Evolutionary conservation across 2,113 vertebrate genomes (phyloP).

Genomic region (Tichodroma muraria): DNA sequence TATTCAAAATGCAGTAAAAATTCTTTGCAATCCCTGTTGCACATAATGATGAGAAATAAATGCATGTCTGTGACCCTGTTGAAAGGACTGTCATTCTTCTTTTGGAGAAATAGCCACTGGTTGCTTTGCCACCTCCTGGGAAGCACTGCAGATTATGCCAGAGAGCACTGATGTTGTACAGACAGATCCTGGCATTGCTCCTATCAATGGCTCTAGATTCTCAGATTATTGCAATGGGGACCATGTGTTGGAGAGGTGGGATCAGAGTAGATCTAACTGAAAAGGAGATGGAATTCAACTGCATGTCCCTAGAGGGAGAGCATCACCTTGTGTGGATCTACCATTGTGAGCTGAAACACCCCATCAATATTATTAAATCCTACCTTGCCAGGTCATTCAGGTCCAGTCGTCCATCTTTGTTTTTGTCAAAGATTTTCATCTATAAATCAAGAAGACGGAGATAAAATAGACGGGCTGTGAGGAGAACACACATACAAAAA

Average conservation of each 20-base stretch:
- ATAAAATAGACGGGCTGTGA: not conserved
- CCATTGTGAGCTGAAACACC: not conserved
- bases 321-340: not conserved
- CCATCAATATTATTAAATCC: not conserved
- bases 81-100: not conserved
- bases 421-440: conserved; percentile 99
- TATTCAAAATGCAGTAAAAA: not conserved
- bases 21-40: not conserved
- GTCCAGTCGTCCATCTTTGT: conserved; percentile 91
- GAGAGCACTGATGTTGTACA: not conserved
- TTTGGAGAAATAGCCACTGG: not conserved
- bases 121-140: not conserved
- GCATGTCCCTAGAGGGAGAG: rapidly evolving
- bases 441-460: conserved; percentile 60
- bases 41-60: not conserved
- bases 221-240: not conserved
- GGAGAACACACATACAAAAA: not conserved
- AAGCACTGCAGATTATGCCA: not conserved
- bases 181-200: not conserved
- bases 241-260: not conserved
- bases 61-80: not conserved
- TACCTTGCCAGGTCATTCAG: conserved; percentile 94
- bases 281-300: not conserved
- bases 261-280: not conserved
- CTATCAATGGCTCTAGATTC: not conserved